These are phyloP conservation scores for Parasteatoda lunata DNA, from an alignment of 2,888 invertebrate species.

Conservation along the genomic window DNA sequence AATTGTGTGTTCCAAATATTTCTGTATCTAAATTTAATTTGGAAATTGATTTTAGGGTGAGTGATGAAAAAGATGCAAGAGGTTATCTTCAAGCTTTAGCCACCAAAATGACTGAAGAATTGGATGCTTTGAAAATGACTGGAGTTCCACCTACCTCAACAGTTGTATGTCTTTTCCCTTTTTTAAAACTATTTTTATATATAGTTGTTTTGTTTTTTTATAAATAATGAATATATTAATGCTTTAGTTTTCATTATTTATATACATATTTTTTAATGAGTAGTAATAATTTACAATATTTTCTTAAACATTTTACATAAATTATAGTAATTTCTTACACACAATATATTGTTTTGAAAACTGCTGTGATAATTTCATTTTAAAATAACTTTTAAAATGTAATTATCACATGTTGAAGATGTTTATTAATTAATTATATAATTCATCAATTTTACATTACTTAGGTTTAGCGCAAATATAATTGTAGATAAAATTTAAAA, in stretches of 20 bases:
- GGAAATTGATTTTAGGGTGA: slow-evolving; percentile 78
- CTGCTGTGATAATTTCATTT: no score
- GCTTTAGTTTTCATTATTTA: background rate
- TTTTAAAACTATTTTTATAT: background rate
- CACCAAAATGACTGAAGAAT: slow-evolving; percentile 97
- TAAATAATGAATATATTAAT: background rate
- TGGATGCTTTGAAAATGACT: slow-evolving; percentile 87
- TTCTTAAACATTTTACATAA: background rate
- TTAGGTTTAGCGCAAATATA: no score
- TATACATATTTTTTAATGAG: background rate
- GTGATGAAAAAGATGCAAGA: slow-evolving; percentile 97
- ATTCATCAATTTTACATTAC: no score
- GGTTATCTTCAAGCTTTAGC: slow-evolving; percentile 97
- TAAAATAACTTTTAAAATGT: no score
- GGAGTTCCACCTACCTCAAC: slow-evolving; percentile 66
- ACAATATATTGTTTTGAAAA: background rate
- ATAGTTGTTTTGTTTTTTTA: background rate
- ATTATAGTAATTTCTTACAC: background rate
- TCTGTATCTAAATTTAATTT: background rate
- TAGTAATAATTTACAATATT: no score
- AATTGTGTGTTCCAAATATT: no score
- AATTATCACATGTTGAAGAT: no score
- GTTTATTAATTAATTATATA: no score
- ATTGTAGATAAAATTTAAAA: no score
- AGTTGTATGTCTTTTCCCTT: slow-evolving; percentile 43